Evolutionary conservation across 2,113 vertebrate species (phyloP), one percentile per base, ranked within the genome.

Genomic region (Cacatua alba): DNA sequence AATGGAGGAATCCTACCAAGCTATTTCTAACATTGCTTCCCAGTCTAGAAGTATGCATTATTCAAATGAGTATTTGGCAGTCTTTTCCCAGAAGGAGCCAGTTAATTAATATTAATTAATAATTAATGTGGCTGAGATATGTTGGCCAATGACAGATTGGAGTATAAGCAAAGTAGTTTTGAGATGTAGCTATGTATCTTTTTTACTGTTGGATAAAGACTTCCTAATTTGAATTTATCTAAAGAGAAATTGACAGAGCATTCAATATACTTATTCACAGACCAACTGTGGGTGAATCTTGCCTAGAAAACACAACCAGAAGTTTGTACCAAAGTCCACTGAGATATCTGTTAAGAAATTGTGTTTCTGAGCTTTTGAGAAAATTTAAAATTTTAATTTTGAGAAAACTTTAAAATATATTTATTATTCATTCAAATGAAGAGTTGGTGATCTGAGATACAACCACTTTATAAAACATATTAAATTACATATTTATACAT

Each of bases 11-110:
- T 75, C 28, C 49, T 83, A 77, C 65, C 35, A 70, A 91, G 46
- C 49, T 90, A 19, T 90, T 95, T 92, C 84, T 82, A 55, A 89
- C 96, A 80, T 59, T 80, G 44, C 26, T 94, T 94, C 60, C 20
- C 51, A 86, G 25, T 70, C 41, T 46, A 48, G 37, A 77, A 65
- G 29, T 31, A 62, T 71, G 31, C 33, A 88, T 35, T 91, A 68
- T 79, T 90, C 64, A 60, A 90, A 41, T 37, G 39, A 89, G 24
- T 23, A 7, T 26, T 46, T 10, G 18, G 43, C 51, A 71, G 29
- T 81, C 41, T 85, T 92, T 80, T 69, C 59, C 24, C 41, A 78
- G 59, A 80, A 55, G 37, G n/a, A 88, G 49, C 4, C 7, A 19
- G 62, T 63, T 76, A n/a, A n/a, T n/a, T 53, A 53, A 53, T 53